Conservation (phyloP, 2,113 vertebrate genomes). For the Pontoporia blainvillei region DNA sequence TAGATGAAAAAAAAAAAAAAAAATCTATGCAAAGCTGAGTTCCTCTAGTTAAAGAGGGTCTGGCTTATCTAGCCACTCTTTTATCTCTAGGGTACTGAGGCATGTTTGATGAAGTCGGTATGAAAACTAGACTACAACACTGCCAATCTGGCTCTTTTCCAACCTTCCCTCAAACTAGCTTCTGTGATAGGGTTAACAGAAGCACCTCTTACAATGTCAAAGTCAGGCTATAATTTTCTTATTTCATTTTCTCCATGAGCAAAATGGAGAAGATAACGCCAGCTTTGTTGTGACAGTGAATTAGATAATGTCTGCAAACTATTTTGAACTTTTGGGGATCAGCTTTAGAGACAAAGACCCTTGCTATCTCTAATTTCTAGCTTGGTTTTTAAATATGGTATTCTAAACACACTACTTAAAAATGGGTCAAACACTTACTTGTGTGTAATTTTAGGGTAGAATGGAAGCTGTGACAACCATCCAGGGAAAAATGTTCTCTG, state of each 20-base stretch:
- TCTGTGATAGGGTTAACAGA: background rate
- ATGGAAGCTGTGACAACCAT: background rate
- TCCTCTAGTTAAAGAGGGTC: background rate
- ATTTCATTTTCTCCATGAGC: conserved; percentile 20
- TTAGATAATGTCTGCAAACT: conserved; percentile 37
- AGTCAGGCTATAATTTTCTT: background rate
- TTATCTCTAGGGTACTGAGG: background rate
- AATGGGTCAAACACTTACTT: background rate
- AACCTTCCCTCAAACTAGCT: background rate
- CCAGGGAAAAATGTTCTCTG: background rate
- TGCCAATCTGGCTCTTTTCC: background rate
- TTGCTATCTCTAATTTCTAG: conserved; percentile 4
- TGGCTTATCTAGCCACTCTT: background rate
- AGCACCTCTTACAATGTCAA: background rate
- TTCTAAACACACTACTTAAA: background rate
- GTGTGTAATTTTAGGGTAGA: background rate
- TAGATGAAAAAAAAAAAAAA: too few species aligned
- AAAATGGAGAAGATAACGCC: background rate
- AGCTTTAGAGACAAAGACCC: background rate
- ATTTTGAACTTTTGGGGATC: conserved; percentile 20
- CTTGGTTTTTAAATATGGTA: background rate
- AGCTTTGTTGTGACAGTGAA: conserved; percentile 12
- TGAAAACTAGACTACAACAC: background rate
- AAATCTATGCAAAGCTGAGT: background rate
- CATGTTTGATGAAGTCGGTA: background rate